Evolutionary conservation across 2,113 vertebrate genomes (phyloP).

Genomic region (Alexandromys fortis): DNA sequence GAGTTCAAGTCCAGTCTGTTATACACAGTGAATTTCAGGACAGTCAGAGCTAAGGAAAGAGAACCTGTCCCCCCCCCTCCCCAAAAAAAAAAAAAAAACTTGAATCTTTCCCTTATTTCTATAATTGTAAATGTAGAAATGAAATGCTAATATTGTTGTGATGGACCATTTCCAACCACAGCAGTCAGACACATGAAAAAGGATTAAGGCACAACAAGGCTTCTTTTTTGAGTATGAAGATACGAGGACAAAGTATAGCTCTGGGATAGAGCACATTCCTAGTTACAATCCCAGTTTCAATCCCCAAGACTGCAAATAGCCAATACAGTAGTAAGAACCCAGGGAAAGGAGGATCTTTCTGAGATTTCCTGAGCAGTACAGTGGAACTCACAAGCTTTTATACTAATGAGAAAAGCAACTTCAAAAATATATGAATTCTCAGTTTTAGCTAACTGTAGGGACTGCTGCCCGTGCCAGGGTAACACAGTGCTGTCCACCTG

Average conservation of each 20-base stretch:
- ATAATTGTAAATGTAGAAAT: neutral
- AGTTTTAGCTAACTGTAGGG: neutral
- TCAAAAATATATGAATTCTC: neutral
- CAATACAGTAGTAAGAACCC: neutral
- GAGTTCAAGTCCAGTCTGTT: neutral
- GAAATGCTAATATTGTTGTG: neutral
- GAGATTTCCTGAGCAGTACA: too few relatives aligned
- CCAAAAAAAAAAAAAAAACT: too few relatives aligned
- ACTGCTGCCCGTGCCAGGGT: neutral
- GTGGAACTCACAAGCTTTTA: neutral
- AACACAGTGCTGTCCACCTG: slow-evolving; percentile 22
- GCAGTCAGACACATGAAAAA: neutral
- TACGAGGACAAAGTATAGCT: neutral
- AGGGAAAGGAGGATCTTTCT: neutral
- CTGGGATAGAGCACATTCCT: neutral
- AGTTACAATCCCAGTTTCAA: neutral
- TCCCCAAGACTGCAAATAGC: neutral
- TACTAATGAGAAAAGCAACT: neutral
- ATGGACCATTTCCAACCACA: neutral
- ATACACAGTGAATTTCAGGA: neutral
- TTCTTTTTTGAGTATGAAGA: slow-evolving; percentile 22
- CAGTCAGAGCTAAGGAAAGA: neutral
- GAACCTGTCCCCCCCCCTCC: neutral
- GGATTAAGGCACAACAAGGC: neutral
- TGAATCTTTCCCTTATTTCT: neutral